These are phyloP conservation scores for Chaetops frenatus DNA, from an alignment of 2,113 vertebrate species.

Conservation along the genomic window DNA sequence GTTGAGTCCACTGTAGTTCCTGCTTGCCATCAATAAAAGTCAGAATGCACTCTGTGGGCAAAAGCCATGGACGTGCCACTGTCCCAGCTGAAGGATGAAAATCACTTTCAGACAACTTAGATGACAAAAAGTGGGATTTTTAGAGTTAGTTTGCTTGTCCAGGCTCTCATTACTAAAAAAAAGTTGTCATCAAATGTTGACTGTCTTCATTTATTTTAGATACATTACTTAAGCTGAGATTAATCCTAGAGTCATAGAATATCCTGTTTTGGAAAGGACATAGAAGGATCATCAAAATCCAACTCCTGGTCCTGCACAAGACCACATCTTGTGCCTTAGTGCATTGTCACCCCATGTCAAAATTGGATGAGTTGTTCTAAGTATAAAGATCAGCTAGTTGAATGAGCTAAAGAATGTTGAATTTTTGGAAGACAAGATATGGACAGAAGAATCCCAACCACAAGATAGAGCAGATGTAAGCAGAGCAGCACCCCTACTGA, in stretches of 20 bases:
- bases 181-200: neutral
- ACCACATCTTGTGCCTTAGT: neutral
- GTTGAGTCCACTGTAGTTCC: neutral
- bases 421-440: neutral
- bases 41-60: neutral
- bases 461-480: neutral
- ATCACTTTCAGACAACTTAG: neutral
- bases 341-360: neutral
- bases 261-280: neutral
- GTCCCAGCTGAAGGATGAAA: neutral
- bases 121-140: neutral
- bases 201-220: neutral
- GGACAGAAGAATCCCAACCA: neutral
- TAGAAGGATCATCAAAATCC: neutral
- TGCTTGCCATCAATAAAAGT: rapidly evolving
- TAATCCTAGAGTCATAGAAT: neutral
- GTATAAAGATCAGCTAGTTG: neutral
- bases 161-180: neutral
- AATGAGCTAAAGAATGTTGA: neutral
- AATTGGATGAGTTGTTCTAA: neutral
- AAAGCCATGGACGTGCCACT: neutral
- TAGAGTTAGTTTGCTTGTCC: neutral
- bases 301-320: neutral
- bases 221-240: neutral
- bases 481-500: neutral